Conservation (phyloP, 2,113 vertebrate genomes). For the Gasterosteus nipponicus region DNA sequence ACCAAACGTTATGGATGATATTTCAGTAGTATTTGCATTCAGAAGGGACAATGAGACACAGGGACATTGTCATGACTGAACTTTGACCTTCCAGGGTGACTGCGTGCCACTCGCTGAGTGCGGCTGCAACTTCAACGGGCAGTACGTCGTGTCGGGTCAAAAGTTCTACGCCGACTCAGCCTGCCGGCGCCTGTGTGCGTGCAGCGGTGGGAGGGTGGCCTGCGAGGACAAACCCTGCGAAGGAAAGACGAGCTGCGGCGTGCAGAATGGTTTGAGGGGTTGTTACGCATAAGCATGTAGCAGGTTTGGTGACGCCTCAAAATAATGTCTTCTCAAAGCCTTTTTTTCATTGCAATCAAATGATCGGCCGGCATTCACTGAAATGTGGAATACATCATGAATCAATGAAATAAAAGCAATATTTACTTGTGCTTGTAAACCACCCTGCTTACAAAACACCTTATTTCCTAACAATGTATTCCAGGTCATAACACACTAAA, state of each 20-base stretch:
- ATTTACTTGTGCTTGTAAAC: background rate
- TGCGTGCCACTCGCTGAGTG: conserved; percentile 18
- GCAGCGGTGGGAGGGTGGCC: background rate
- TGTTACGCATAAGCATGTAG: background rate
- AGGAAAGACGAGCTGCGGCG: background rate
- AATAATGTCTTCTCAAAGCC: no score
- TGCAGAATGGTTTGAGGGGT: conserved; percentile 1
- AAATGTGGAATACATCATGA: background rate
- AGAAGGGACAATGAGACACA: background rate
- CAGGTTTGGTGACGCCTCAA: no score
- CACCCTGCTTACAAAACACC: background rate
- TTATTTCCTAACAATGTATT: background rate
- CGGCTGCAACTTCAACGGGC: background rate
- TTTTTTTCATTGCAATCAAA: no score
- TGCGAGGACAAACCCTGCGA: conserved; percentile 10
- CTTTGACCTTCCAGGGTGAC: conserved; percentile 6
- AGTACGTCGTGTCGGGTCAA: background rate
- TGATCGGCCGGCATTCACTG: no score
- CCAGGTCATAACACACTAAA: background rate
- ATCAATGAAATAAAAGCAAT: background rate
- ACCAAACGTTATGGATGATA: no score
- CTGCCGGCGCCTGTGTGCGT: background rate
- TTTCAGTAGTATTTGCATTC: no score
- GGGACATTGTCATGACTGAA: background rate
- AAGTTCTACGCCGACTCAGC: background rate